phyloP scores from a whole-genome alignment of 2,888 invertebrate species.

The Cacoxenus indagator region DNA sequence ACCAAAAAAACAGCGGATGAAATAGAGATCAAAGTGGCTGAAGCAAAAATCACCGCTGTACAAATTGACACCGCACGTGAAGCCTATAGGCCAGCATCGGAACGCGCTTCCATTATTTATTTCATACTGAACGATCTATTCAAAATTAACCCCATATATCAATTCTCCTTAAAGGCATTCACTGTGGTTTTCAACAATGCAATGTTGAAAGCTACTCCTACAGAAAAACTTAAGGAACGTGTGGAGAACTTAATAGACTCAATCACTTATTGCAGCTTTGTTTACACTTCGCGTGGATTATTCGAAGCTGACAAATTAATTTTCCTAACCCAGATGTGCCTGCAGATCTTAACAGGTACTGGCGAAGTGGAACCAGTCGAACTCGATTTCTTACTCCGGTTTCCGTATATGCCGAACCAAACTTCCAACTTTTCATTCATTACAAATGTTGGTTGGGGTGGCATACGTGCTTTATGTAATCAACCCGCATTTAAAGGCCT shows the following conservation, averaged over 20 bases:
- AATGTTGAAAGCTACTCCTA: slow-evolving; percentile 77
- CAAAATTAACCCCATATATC: slow-evolving; percentile 95
- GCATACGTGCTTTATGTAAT: slow-evolving; percentile 81
- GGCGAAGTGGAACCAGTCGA: slow-evolving; percentile 82
- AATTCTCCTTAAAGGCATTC: slow-evolving; percentile 95
- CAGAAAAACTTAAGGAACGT: slow-evolving; percentile 80
- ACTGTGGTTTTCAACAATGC: slow-evolving; percentile 89
- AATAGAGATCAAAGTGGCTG: slow-evolving; percentile 87
- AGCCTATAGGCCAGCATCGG: slow-evolving; percentile 86
- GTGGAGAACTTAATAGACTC: slow-evolving; percentile 86
- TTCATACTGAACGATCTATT: slow-evolving; percentile 93
- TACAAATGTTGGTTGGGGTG: slow-evolving; percentile 84
- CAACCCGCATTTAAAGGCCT: slow-evolving; percentile 86
- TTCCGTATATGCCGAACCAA: slow-evolving; percentile 82
- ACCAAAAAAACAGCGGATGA: slow-evolving; percentile 94
- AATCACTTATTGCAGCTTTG: slow-evolving; percentile 88
- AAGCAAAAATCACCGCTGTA: slow-evolving; percentile 86
- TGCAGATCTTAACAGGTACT: slow-evolving; percentile 76
- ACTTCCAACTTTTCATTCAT: slow-evolving; percentile 87
- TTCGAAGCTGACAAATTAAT: slow-evolving; percentile 94
- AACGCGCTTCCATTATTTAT: slow-evolving; percentile 89
- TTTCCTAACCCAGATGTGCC: slow-evolving; percentile 87
- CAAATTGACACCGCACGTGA: slow-evolving; percentile 94
- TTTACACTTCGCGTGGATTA: slow-evolving; percentile 90
- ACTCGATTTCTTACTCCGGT: slow-evolving; percentile 89